These are phyloP conservation scores for Ariopsis seemanni DNA, from an alignment of 2,113 vertebrate genomes.

Conservation along the genomic window DNA sequence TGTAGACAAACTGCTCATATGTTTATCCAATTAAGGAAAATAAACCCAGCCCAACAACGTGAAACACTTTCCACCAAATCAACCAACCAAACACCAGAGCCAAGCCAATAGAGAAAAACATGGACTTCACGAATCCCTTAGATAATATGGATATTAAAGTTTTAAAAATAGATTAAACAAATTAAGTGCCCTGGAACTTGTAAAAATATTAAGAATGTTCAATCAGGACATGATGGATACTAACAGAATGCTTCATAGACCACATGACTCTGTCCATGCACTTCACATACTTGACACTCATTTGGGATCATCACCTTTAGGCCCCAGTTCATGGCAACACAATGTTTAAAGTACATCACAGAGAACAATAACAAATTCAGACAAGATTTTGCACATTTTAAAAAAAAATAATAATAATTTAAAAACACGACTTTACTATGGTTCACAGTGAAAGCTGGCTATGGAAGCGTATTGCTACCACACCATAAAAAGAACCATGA, in stretches of 20 bases:
- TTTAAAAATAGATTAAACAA: background rate
- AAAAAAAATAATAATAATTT: background rate
- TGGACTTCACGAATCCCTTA: slow-evolving; percentile 19
- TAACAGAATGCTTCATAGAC: background rate
- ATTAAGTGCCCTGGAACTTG: background rate
- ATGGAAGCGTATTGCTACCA: too few relatives aligned
- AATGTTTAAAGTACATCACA: background rate
- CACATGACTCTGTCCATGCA: background rate
- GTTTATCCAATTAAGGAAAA: slow-evolving; percentile 47
- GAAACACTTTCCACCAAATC: slow-evolving; percentile 44
- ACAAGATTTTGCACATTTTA: background rate
- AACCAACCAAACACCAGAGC: slow-evolving; percentile 46
- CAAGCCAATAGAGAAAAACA: slow-evolving; percentile 59
- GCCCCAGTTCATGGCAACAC: background rate
- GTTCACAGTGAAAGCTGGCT: too few relatives aligned
- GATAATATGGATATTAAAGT: background rate
- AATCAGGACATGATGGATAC: background rate
- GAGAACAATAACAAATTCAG: background rate
- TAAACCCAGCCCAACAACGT: slow-evolving; percentile 40
- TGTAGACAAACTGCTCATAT: slow-evolving; percentile 66
- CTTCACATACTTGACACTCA: slow-evolving; percentile 14
- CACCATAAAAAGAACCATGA: too few relatives aligned
- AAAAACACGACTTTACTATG: too few relatives aligned
- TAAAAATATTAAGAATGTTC: background rate
- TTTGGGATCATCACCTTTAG: background rate